These are phyloP conservation scores for Gymnosoma rotundatum DNA, from an alignment of 2,888 invertebrate species.

Conservation along the genomic window DNA sequence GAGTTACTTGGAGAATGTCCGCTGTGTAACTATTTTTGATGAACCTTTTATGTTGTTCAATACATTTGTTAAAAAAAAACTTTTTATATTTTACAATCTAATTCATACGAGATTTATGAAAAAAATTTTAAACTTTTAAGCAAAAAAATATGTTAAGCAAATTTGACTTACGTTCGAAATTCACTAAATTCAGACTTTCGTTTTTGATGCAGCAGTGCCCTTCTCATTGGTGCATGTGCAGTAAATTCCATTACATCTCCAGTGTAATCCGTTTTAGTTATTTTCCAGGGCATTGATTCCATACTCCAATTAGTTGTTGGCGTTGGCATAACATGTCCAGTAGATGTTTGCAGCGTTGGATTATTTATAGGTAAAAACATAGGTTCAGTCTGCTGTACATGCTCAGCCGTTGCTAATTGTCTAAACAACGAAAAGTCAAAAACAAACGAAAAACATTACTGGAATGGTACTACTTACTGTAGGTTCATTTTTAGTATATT, in stretches of 20 bases:
- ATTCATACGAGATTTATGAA: no score
- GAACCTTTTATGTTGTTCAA: no score
- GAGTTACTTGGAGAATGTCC: no score
- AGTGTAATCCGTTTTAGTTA: constrained; percentile 82
- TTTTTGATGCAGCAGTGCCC: constrained; percentile 76
- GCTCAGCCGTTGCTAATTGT: constrained; percentile 11
- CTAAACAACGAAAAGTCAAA: not conserved
- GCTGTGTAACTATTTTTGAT: no score
- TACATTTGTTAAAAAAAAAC: no score
- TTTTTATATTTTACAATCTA: no score
- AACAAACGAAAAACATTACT: not conserved
- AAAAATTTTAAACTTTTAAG: no score
- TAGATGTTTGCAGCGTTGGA: constrained; percentile 1
- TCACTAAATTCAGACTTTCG: constrained; percentile 76
- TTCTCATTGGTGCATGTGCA: constrained; percentile 68
- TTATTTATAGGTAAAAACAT: constrained; percentile 37
- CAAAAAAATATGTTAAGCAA: not conserved
- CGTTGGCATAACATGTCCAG: constrained; percentile 73
- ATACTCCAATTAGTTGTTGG: constrained; percentile 82
- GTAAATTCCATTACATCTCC: constrained; percentile 78
- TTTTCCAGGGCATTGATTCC: constrained; percentile 83
- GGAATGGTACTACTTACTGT: constrained; percentile 38
- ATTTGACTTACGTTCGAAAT: constrained; percentile 82
- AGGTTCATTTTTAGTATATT: constrained; percentile 31
- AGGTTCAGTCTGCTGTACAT: constrained; percentile 39